Conservation (phyloP, 2,888 invertebrate species). For the Phania funesta region DNA sequence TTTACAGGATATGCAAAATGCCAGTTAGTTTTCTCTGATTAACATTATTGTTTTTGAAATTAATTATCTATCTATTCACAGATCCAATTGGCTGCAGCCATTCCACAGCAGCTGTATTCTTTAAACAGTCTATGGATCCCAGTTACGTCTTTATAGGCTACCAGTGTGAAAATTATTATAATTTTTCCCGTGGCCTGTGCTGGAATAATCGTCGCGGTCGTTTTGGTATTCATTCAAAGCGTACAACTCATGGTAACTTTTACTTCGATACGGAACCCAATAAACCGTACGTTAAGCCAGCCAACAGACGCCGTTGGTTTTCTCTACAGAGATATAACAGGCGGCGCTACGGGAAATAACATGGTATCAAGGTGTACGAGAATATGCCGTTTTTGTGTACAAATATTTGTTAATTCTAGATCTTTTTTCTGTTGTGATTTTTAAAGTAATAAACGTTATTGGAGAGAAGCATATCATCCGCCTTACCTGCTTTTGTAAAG, state of each 20-base stretch:
- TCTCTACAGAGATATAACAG: not conserved
- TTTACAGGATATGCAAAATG: slow-evolving; percentile 74
- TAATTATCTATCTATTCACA: slow-evolving; percentile 53
- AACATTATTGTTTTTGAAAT: not conserved
- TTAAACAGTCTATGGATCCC: slow-evolving; percentile 78
- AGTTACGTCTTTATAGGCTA: slow-evolving; percentile 75
- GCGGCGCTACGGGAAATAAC: slow-evolving; percentile 17
- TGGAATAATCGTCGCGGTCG: slow-evolving; percentile 72
- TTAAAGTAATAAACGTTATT: slow-evolving; percentile 45
- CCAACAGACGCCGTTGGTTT: slow-evolving; percentile 11
- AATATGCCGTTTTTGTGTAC: not conserved
- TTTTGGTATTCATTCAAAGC: slow-evolving; percentile 78
- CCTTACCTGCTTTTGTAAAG: not conserved
- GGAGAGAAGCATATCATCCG: not conserved
- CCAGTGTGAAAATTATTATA: slow-evolving; percentile 75
- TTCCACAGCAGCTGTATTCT: slow-evolving; percentile 77
- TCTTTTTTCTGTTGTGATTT: slow-evolving; percentile 9
- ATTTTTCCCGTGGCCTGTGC: slow-evolving; percentile 73
- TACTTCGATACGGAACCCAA: slow-evolving; percentile 74
- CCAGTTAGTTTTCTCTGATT: slow-evolving; percentile 68
- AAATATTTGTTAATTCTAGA: not conserved
- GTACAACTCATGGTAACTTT: slow-evolving; percentile 73
- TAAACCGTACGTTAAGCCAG: slow-evolving; percentile 72
- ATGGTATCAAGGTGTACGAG: not conserved
- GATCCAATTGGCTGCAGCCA: slow-evolving; percentile 79